phyloP scores from a whole-genome alignment of 2,888 invertebrate genomes.

The Acrocyrtus sp. region DNA sequence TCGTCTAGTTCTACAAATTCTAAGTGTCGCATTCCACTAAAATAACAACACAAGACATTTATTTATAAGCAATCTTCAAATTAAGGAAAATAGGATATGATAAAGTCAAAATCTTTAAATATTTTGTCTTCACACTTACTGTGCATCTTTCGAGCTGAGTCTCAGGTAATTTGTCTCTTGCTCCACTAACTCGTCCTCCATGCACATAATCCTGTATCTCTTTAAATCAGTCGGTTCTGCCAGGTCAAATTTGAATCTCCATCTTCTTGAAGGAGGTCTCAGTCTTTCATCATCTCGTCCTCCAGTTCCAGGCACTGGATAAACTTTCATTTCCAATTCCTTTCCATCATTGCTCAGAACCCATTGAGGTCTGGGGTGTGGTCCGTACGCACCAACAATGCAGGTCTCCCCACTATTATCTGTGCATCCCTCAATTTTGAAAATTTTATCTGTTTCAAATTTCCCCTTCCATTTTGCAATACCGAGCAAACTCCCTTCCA shows the following conservation, averaged over 20 bases:
- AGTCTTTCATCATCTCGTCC: constrained; percentile 5
- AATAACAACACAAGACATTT: too few relatives aligned
- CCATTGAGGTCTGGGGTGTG: constrained; percentile 3
- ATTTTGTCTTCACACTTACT: too few relatives aligned
- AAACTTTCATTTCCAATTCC: background rate
- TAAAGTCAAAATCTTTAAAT: too few relatives aligned
- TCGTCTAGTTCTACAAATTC: constrained; percentile 5
- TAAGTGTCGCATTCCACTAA: background rate
- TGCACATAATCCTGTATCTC: constrained; percentile 8
- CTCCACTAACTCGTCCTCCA: constrained; percentile 15
- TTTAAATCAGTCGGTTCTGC: background rate
- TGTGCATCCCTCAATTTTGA: constrained; percentile 20
- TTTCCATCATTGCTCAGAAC: background rate
- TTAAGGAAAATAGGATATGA: too few relatives aligned
- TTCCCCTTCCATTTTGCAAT: constrained; percentile 10
- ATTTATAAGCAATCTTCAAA: too few relatives aligned
- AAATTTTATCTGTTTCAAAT: constrained; percentile 13
- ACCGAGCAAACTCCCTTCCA: constrained; percentile 1
- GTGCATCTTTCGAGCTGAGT: too few relatives aligned
- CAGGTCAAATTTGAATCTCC: constrained; percentile 20
- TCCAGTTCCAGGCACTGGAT: too few relatives aligned
- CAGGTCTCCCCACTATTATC: constrained; percentile 5
- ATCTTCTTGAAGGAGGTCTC: constrained; percentile 5
- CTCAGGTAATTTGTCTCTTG: background rate
- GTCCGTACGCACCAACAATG: constrained; percentile 5